A percentile compares a stretch with the other conserved stretches of the same genome.
Conservation (phyloP, 2,888 invertebrate genomes). For the Ochlodes sylvanus region DNA sequence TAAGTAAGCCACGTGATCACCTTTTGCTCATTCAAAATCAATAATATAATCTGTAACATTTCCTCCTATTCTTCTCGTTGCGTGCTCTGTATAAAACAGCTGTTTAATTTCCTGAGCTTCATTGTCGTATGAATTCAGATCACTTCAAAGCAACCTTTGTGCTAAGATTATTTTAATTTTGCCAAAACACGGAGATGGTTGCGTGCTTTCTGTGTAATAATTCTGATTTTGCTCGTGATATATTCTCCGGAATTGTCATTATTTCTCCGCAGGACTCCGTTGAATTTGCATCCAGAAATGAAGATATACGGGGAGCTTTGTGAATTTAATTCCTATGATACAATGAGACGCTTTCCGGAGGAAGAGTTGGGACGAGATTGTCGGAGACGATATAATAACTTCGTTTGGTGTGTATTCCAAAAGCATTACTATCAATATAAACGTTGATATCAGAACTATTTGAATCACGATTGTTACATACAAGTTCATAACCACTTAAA, state of each 20-base stretch:
- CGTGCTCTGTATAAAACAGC: not conserved
- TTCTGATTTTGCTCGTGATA: slow-evolving; percentile 55
- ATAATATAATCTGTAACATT: not conserved
- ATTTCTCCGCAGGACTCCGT: slow-evolving; percentile 46
- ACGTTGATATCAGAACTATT: not conserved
- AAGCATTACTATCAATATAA: slow-evolving; percentile 21
- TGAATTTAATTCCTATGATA: slow-evolving; percentile 36
- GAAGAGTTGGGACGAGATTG: slow-evolving; percentile 35
- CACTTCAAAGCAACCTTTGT: slow-evolving; percentile 3
- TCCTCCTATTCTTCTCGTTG: not conserved
- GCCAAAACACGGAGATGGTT: slow-evolving; percentile 20
- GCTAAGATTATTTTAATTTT: slow-evolving; percentile 32
- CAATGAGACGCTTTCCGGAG: slow-evolving; percentile 26
- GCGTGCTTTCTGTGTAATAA: slow-evolving; percentile 47
- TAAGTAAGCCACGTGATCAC: too few species aligned
- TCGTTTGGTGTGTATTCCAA: slow-evolving; percentile 13
- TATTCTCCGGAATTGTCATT: slow-evolving; percentile 39
- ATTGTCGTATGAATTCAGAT: slow-evolving; percentile 26
- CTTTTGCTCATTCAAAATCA: too few species aligned
- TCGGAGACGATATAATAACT: slow-evolving; percentile 26
- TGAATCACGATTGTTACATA: too few species aligned
- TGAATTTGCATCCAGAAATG: slow-evolving; percentile 47
- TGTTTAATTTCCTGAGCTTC: not conserved
- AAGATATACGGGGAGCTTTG: slow-evolving; percentile 39
- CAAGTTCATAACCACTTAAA: too few species aligned